Evolutionary conservation across 2,113 vertebrate genomes (phyloP).

Genomic region (Cricetomys ansorgei): DNA sequence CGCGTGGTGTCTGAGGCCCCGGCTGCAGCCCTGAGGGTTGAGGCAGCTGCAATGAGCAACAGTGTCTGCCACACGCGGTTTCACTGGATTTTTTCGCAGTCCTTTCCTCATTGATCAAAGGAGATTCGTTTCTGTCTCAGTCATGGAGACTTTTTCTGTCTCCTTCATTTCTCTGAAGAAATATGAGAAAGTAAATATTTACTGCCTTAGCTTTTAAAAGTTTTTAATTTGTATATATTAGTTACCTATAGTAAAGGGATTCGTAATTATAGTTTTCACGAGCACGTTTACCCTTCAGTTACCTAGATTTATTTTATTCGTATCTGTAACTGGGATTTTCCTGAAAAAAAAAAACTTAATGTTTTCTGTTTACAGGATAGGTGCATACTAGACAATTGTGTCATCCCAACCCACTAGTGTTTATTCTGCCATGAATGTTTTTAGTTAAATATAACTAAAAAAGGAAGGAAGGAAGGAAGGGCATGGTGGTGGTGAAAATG

Average conservation of each 20-base stretch:
- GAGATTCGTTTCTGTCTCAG: background rate
- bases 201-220: background rate
- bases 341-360: conserved; percentile 17
- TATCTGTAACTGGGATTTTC: conserved; percentile 21
- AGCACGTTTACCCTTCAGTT: background rate
- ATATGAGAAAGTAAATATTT: conserved; percentile 35
- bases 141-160: background rate
- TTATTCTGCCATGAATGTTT: conserved; percentile 38
- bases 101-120: background rate
- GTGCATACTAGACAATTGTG: background rate
- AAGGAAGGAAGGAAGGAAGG: background rate
- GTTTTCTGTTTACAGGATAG: conserved; percentile 15
- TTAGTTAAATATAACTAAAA: too few relatives aligned
- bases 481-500: too few relatives aligned
- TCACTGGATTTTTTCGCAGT: background rate
- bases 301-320: background rate
- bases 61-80: background rate
- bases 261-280: too few relatives aligned
- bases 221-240: too few relatives aligned
- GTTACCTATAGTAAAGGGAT: too few relatives aligned
- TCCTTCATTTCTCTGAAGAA: background rate
- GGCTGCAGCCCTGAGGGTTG: fast-evolving
- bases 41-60: background rate
- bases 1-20: background rate
- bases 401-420: background rate